Evolutionary conservation across 1,140 invertebrate species (phyloP).

Genomic region (Pseudoatta argentina): DNA sequence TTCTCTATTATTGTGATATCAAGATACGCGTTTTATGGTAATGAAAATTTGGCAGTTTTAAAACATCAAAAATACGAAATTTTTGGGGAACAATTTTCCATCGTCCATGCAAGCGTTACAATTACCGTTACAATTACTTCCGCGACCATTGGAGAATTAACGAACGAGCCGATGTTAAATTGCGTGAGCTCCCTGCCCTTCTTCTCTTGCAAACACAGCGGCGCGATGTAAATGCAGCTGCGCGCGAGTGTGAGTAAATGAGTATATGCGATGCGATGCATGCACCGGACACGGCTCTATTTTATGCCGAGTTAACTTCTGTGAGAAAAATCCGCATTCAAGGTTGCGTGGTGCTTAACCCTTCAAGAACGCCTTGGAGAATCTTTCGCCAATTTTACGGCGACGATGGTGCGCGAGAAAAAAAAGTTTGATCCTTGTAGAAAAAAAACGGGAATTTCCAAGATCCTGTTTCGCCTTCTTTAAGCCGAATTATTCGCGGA

Average conservation of each 20-base stretch:
- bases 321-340: constrained; percentile 61
- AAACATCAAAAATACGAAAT: not conserved
- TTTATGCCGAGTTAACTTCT: constrained; percentile 64
- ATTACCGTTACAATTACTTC: constrained; percentile 49
- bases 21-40: not conserved
- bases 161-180: constrained; percentile 74
- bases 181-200: constrained; percentile 51
- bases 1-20: not conserved
- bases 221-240: constrained; percentile 64
- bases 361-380: constrained; percentile 35
- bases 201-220: constrained; percentile 64
- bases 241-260: constrained; percentile 51
- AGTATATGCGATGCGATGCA: constrained; percentile 58
- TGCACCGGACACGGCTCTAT: constrained; percentile 59
- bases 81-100: constrained; percentile 6
- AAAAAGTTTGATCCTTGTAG: constrained; percentile 40
- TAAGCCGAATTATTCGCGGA: constrained; percentile 17
- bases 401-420: constrained; percentile 26
- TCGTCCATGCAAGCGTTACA: constrained; percentile 18
- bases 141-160: constrained; percentile 62
- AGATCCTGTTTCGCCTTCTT: constrained; percentile 2
- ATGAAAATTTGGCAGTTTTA: not conserved
- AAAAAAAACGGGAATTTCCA: constrained; percentile 1
- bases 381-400: constrained; percentile 52
- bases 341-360: constrained; percentile 54